Conservation (phyloP, 1,140 invertebrate species). For the Aphidius gifuensis region DNA sequence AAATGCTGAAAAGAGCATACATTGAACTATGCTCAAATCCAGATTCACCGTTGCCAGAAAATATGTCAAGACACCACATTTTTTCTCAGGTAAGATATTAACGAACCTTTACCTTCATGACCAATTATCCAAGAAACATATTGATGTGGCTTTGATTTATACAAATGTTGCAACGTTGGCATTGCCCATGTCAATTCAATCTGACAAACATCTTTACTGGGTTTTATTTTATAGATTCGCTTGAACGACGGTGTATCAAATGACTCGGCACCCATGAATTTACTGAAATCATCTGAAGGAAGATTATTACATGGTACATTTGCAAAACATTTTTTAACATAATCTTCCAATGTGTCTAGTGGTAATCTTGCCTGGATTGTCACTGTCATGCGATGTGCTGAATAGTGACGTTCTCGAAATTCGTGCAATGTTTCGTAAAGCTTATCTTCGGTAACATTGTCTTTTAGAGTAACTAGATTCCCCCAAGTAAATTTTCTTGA, state of each 20-base stretch:
- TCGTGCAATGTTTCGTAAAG: constrained; percentile 69
- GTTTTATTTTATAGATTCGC: constrained; percentile 75
- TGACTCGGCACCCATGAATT: constrained; percentile 50
- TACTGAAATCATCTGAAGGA: constrained; percentile 60
- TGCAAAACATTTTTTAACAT: constrained; percentile 64
- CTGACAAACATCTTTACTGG: constrained; percentile 72
- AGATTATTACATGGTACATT: constrained; percentile 64
- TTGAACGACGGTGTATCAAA: constrained; percentile 67
- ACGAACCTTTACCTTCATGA: constrained; percentile 83
- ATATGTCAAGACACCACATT: constrained; percentile 81
- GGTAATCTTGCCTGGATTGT: constrained; percentile 78
- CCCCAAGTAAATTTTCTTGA: constrained; percentile 83
- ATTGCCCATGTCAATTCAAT: constrained; percentile 78
- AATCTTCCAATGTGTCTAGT: constrained; percentile 70
- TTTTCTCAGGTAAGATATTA: constrained; percentile 80
- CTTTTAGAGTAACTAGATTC: constrained; percentile 73
- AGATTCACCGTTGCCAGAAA: constrained; percentile 69
- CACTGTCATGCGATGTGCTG: constrained; percentile 84
- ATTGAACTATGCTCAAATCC: constrained; percentile 75
- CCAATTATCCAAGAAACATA: constrained; percentile 82
- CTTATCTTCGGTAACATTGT: constrained; percentile 64
- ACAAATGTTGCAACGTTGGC: constrained; percentile 70
- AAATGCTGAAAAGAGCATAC: constrained; percentile 71
- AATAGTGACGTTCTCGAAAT: constrained; percentile 81
- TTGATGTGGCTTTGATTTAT: constrained; percentile 73